Evolutionary conservation across 2,797 vertebrate genomes (phyloP).

Genomic region (Heteromormyrus szaboi): DNA sequence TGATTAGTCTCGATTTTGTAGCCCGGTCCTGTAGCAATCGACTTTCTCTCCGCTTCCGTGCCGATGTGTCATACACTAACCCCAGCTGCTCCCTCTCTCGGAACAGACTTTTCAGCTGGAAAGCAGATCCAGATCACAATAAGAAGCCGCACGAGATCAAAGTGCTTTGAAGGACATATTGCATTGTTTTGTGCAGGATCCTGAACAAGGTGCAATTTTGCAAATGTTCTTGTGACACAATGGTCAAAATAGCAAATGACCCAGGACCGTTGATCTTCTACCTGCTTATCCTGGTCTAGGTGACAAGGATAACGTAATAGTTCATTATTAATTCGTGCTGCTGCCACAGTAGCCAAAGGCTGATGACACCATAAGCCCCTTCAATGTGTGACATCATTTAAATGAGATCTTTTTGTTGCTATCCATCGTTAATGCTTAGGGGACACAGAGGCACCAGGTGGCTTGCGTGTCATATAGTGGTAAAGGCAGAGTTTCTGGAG

Average conservation of each 20-base stretch:
- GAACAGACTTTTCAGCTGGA: conserved; percentile 66
- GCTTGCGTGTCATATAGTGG: neutral
- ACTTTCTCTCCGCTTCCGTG: conserved; percentile 32
- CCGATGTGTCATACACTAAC: conserved; percentile 20
- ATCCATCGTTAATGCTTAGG: neutral
- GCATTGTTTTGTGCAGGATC: neutral
- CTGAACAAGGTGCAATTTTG: neutral
- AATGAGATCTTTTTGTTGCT: neutral
- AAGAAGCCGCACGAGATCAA: neutral
- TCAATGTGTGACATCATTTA: neutral
- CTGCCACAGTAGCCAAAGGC: neutral
- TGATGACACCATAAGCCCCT: neutral
- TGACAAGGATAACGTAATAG: neutral
- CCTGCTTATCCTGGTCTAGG: neutral
- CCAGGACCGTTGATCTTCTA: neutral
- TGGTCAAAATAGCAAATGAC: neutral
- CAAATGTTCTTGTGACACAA: neutral
- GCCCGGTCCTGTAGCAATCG: conserved; percentile 38
- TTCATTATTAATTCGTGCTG: neutral
- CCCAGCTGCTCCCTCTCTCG: conserved; percentile 51
- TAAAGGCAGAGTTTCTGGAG: neutral
- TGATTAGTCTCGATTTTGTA: conserved; percentile 36
- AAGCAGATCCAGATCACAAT: neutral
- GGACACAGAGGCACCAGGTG: neutral
- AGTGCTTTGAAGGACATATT: neutral